These are phyloP conservation scores for Palythoa grandis DNA, from an alignment of 92 coral and sea anemone species.

Conservation along the genomic window DNA sequence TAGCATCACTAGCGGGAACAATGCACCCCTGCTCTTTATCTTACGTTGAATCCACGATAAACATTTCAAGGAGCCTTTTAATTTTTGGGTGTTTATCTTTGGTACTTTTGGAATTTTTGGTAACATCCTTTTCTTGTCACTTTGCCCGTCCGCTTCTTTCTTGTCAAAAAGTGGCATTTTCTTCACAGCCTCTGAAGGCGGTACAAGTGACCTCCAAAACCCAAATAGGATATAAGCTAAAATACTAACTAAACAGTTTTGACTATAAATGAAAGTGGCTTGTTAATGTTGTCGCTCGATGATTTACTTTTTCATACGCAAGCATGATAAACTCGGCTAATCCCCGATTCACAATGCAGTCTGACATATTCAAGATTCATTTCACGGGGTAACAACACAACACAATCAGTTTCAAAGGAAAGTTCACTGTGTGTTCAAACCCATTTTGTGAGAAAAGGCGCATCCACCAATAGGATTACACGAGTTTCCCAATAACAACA, in stretches of 20 bases:
- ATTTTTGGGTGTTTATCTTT: slow-evolving; percentile 58
- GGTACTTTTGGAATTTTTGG: slow-evolving; percentile 56
- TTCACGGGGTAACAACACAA: slow-evolving; percentile 16
- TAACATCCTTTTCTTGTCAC: slow-evolving; percentile 57
- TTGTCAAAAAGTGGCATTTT: slow-evolving; percentile 54
- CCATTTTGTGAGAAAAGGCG: background rate
- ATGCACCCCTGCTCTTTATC: slow-evolving; percentile 69
- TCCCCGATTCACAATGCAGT: background rate
- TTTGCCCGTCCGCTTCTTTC: slow-evolving; percentile 43
- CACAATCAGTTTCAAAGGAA: background rate
- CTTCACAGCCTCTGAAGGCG: background rate
- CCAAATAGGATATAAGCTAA: no score
- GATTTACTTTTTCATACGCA: background rate
- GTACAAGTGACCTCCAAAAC: background rate
- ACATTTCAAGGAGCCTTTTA: slow-evolving; percentile 77
- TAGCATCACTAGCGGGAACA: slow-evolving; percentile 83
- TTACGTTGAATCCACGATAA: slow-evolving; percentile 71
- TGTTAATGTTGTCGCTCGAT: background rate
- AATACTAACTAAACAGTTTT: background rate
- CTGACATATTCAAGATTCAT: slow-evolving; percentile 2
- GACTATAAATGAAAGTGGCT: background rate
- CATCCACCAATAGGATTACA: slow-evolving; percentile 14
- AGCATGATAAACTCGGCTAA: background rate
- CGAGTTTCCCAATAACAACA: background rate
- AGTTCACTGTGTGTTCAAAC: slow-evolving; percentile 1